Evolutionary conservation across 2,113 vertebrate species (phyloP).

Genomic region (Serinus canaria): DNA sequence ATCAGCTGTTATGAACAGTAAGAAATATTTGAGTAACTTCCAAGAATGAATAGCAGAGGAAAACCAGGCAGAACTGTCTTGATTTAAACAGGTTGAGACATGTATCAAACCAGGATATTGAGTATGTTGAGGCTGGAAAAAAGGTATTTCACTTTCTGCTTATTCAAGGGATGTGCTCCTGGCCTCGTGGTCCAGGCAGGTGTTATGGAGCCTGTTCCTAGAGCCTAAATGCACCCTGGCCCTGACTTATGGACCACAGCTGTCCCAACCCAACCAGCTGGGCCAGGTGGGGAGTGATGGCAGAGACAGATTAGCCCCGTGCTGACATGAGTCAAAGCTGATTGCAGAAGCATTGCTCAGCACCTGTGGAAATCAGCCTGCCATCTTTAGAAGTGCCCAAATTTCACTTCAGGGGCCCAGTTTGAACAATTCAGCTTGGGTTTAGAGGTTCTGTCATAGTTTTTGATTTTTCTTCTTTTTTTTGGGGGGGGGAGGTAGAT

Average conservation of each 20-base stretch:
- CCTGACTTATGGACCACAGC: background rate
- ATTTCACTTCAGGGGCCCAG: background rate
- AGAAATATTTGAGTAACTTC: background rate
- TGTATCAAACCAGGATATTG: background rate
- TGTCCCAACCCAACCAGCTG: background rate
- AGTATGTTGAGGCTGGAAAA: background rate
- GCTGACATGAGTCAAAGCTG: background rate
- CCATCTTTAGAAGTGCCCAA: background rate
- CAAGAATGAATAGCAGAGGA: background rate
- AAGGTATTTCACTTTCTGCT: background rate
- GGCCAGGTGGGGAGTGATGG: background rate
- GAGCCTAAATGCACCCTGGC: background rate
- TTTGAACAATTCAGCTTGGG: background rate
- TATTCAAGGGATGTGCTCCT: background rate
- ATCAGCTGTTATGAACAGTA: background rate
- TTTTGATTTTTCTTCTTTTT: too few species aligned
- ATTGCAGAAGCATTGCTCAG: background rate
- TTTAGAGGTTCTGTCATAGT: background rate
- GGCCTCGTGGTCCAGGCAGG: background rate
- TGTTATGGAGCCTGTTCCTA: rapidly evolving
- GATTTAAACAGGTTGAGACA: background rate
- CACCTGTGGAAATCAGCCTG: background rate
- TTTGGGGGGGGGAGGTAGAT: background rate
- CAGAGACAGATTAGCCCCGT: background rate
- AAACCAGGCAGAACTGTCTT: background rate